Evolutionary conservation across 2,113 vertebrate genomes (phyloP), one percentile per base, ranked within the genome.

Genomic region (Etheostoma cragini): DNA sequence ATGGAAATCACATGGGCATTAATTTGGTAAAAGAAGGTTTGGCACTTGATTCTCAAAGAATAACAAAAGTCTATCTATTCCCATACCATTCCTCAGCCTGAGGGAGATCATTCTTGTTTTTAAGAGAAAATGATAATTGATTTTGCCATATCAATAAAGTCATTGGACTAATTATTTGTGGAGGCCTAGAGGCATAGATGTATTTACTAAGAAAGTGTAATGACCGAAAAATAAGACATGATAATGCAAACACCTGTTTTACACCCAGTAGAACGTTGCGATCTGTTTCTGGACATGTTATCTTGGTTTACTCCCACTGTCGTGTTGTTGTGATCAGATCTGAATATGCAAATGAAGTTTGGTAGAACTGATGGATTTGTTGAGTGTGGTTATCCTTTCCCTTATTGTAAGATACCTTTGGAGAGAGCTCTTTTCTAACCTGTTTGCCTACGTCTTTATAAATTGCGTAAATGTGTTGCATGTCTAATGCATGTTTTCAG

Each of bases 41-140:
- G 54, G 15, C 30, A 33, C 46, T 6, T 30, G 17, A 45, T 72
- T 21, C 47, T 69, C 22, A 22, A 5, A 69, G 24, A 70, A 76
- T 50, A 26, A 70, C 42, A n/a, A 38, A 69, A 12, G 17, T 38
- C 2, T 56, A 68, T 42, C 50, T 57, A 22, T 17, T 64, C n/a
- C 52, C 30, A 30, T 38, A 46, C 52, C 52, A 45, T 65, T 45
- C 19, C 1, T 45, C 3, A 50, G 35, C 35, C 35, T 47, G 0
- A 62, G 49, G 57, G 64, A 81, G 21, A 35, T 62, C 1, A 62
- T 75, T 56, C 21, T 33, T 62, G 65, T 24, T 78, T 68, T 46
- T 49, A 11, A 45, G 33, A 19, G 54, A 52, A 14, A 71, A 54
- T 35, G 13, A 54, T 75, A 35, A 69, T 49, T 42, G 65, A 63